phyloP scores from a whole-genome alignment of 2,888 invertebrate genomes.

The Drosophila mettleri region DNA sequence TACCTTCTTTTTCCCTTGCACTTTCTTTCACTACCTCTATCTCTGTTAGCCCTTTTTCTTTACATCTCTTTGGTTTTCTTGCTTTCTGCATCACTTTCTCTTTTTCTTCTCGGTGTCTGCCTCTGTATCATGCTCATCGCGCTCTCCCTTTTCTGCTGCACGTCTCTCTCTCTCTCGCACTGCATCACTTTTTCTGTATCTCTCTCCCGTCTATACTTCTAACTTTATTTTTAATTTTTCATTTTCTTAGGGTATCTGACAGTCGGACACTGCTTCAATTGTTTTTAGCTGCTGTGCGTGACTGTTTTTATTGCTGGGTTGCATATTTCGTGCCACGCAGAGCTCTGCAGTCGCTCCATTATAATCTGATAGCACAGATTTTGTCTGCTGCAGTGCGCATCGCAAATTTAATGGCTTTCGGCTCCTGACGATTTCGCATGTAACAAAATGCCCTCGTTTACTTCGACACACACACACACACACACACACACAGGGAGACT shows the following conservation, averaged over 20 bases:
- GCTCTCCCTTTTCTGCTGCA: too few relatives aligned
- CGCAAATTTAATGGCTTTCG: conserved; percentile 58
- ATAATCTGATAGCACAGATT: conserved; percentile 41
- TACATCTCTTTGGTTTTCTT: background rate
- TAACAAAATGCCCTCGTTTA: conserved; percentile 26
- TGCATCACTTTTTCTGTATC: background rate
- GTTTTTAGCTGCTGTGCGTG: conserved; percentile 23
- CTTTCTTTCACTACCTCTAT: background rate
- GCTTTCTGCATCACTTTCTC: too few relatives aligned
- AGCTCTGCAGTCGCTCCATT: conserved; percentile 27
- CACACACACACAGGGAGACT: conserved; percentile 85
- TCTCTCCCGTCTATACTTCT: too few relatives aligned
- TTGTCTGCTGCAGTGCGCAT: conserved; percentile 14
- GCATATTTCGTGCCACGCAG: conserved; percentile 2
- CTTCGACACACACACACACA: background rate
- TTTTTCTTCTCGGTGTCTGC: too few relatives aligned
- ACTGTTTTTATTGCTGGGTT: conserved; percentile 31
- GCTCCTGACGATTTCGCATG: conserved; percentile 35
- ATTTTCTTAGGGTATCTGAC: background rate
- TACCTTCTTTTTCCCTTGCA: background rate
- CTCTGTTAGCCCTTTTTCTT: background rate
- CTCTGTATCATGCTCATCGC: too few relatives aligned
- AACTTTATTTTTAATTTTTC: too few relatives aligned
- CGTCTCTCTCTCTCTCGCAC: background rate
- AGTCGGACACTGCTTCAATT: background rate